Evolutionary conservation across 2,797 vertebrate species (phyloP), one percentile per base, ranked within the genome.

Genomic region (Macrochelys suwanniensis): DNA sequence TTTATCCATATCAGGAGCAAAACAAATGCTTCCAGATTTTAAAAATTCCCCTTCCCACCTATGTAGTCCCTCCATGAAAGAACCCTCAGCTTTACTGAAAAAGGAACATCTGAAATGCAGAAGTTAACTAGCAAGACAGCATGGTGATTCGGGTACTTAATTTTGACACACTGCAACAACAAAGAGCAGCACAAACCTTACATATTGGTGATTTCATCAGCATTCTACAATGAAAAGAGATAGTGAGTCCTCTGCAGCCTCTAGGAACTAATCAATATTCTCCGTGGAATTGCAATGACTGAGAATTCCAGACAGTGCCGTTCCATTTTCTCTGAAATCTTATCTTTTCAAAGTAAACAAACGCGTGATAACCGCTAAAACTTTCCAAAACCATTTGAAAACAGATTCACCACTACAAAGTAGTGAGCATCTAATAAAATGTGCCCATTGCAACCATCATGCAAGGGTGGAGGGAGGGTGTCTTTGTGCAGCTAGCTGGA

Each of bases 341-440:
- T 97, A 98, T 98, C 97, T 98, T 97, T 87, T 94, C 96, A 95
- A 96, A 97, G 96, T 95, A 97, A 98, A 98, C 95, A 98, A 95
- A 95, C 94, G 97, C 1, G 3, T 96, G 96, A 97, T 88, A 96
- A 98, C 90, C 96, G 97, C 98, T 98, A 97, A 96, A 94, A 95
- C 96, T 93, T 93, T 95, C 94, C 54, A 54, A 92, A 93, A 95
- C 89, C 96, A 89, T 94, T 96, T 96, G 94, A 93, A 96, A 97
- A 93, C 51, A 4, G 95, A 96, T 84, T 94, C 47, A 7, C 89
- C 91, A 85, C 92, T 85, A 81, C 26, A 82, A 83, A 93, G 85
- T 87, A 78, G 45, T 51, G 6, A 17, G 87, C 85, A 74, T 85
- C 77, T 84, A 53, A 1, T 50, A 85, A 81, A 82, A 13, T 65